Percentiles rank a stretch among this genome's conserved stretches.
Conservation (phyloP, 1,140 invertebrate genomes). For the Pachyrhynchus sulphureomaculatus region DNA sequence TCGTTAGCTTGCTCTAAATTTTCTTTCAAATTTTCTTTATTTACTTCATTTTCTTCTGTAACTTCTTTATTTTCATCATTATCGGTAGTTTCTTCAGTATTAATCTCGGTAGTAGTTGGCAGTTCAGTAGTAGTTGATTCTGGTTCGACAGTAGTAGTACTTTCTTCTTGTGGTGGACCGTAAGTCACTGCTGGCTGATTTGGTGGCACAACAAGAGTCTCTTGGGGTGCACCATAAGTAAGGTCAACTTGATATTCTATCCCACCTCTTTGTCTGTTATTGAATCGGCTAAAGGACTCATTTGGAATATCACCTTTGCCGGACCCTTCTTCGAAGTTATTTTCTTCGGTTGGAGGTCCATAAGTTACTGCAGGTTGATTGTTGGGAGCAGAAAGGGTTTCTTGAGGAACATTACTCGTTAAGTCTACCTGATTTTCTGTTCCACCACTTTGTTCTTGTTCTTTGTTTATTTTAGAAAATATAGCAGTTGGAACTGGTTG, state of each 20-base stretch:
- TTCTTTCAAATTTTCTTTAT: slow-evolving; percentile 20
- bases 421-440: background rate
- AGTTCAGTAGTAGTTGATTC: slow-evolving; percentile 7
- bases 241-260: slow-evolving; percentile 1
- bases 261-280: background rate
- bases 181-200: slow-evolving; percentile 18
- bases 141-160: background rate
- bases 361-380: background rate
- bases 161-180: slow-evolving; percentile 31
- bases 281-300: background rate
- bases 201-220: background rate
- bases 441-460: background rate
- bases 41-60: background rate
- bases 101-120: slow-evolving; percentile 1
- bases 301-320: no score
- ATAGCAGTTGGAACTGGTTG: no score
- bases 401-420: background rate
- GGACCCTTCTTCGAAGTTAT: no score
- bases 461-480: no score
- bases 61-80: slow-evolving; percentile 24
- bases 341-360: background rate
- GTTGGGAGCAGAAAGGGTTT: background rate
- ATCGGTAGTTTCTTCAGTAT: slow-evolving; percentile 19
- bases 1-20: slow-evolving; percentile 14
- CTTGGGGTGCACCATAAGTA: background rate